Evolutionary conservation across 2,888 invertebrate genomes (phyloP), one percentile per base, ranked within the genome.

Genomic region (Exephanes ischioxanthus): DNA sequence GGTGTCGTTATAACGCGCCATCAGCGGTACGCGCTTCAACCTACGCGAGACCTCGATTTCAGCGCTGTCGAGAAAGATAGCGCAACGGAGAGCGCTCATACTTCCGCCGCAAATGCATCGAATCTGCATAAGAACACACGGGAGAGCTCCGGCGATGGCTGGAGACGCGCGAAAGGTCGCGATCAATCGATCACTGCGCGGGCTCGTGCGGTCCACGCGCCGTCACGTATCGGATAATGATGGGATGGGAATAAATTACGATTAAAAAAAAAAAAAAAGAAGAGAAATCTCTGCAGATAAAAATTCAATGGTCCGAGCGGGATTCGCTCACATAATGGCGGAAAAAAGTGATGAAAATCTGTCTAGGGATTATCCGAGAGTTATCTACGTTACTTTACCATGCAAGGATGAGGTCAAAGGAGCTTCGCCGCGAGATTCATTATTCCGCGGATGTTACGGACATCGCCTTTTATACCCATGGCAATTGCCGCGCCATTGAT

Each of bases 21-120:
- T 75, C 63, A 79, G 61, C 73, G 22, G 53, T 63, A n/a, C 48
- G 14, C 22, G 63, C 55, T 76, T 61, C 72, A 9, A 61, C 80
- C 77, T 63, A 73, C 80, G 51, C 80, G 58, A 77, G 61, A 1
- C 67, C 72, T 84, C 71, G 53, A 68, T 84, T 72, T 53, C 30
- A 78, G 37, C 26, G 30, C 51, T 68, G 33, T 63, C 63, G 5
- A 5, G 19, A 55, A n/a, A 19, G 53, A 51, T 30, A 67, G n/a
- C 45, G 77, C 51, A 22, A 70, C 73, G 61, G 19, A 45, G 45
- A 30, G 48, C n/a, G 30, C 14, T 26, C 30, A 63, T 16, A 72
- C 71, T 66, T 66, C 63, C 80, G 63, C 19, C 55, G 33, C 55
- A n/a, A 68, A 51, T n/a, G 19, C 41, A 9, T 19, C 41, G 14